A percentile compares a stretch with the other conserved stretches of the same genome.
Conservation (phyloP, 2,113 vertebrate species). For the Pantherophis guttatus region DNA sequence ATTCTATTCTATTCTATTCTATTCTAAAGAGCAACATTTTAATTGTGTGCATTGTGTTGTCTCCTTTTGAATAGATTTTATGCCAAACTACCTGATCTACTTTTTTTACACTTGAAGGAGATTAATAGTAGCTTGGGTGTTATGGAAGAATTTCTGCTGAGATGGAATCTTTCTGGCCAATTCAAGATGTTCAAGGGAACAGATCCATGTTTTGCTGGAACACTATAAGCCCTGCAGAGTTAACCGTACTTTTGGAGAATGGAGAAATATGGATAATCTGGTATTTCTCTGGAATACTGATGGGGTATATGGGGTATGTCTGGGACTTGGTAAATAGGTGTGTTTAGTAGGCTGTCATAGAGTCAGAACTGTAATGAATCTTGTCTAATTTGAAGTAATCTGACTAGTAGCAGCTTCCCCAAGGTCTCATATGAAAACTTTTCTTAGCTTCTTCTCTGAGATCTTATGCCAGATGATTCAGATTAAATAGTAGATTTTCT, state of each 20-base stretch:
- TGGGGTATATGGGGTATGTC: background rate
- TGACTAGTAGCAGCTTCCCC: background rate
- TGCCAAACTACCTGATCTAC: background rate
- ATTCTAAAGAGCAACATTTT: background rate
- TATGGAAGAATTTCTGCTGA: background rate
- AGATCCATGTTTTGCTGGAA: background rate
- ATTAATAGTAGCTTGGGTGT: background rate
- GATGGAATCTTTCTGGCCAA: background rate
- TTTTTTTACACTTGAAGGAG: background rate
- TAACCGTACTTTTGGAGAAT: background rate
- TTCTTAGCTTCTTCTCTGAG: background rate
- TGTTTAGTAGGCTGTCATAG: background rate
- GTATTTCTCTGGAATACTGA: background rate
- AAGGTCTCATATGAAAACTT: background rate
- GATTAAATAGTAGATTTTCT: background rate
- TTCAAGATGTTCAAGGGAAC: background rate
- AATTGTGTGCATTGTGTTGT: background rate
- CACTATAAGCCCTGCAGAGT: background rate
- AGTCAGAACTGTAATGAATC: background rate
- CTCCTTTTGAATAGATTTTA: background rate
- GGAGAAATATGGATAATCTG: background rate
- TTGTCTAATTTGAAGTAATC: background rate
- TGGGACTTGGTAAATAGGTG: background rate
- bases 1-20: no score
- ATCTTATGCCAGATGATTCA: background rate